Conservation (phyloP, 1,140 invertebrate genomes). For the roundworm (Caenorhabditis elegans) region WBcel235 BX284604.4:12202501-12203000, state of each 20-base stretch:
- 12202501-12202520: conserved; percentile 15
- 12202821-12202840: too few relatives aligned
- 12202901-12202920: neutral
- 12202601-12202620: neutral
- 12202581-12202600: neutral
- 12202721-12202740: neutral
- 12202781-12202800: neutral
- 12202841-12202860: too few relatives aligned
- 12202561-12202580: neutral
- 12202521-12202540: conserved; percentile 19
- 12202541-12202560: conserved; percentile 16
- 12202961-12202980: conserved; percentile 18
- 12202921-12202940: neutral
- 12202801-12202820: too few relatives aligned
- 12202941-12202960: neutral
- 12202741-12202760: neutral
- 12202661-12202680: neutral
- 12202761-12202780: conserved; percentile 16
- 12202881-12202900: neutral
- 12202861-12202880: neutral
- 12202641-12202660: neutral
- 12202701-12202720: neutral
- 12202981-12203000: conserved; percentile 28
- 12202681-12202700: conserved; percentile 6
- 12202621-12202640: neutral